Conservation (phyloP, 64 coral and sea anemone genomes). For the Acropora tenuis region DNA sequence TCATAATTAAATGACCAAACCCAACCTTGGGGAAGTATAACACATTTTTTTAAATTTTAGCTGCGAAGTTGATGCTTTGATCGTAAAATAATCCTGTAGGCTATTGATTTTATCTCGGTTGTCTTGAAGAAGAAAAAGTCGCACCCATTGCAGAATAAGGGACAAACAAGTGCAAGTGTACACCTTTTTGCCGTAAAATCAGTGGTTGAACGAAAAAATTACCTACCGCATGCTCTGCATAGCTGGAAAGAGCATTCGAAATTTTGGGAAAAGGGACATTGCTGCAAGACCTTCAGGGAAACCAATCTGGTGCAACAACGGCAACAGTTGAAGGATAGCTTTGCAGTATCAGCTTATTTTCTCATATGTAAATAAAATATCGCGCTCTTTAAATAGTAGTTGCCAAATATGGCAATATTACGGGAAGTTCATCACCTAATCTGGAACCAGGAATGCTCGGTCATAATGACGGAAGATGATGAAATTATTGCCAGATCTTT, state of each 20-base stretch:
- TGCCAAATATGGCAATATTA: conserved; percentile 32
- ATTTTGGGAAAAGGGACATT: conserved; percentile 36
- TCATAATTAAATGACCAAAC: too few relatives aligned
- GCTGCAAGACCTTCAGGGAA: background rate
- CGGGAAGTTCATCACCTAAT: conserved; percentile 44
- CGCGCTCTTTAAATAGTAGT: background rate
- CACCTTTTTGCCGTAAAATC: too few relatives aligned
- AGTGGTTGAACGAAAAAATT: background rate
- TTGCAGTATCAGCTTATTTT: background rate
- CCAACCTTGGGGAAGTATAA: too few relatives aligned
- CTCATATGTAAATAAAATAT: background rate
- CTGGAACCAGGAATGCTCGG: conserved; percentile 34
- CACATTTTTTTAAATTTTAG: too few relatives aligned
- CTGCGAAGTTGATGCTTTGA: too few relatives aligned
- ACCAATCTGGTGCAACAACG: background rate
- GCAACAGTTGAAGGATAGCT: background rate
- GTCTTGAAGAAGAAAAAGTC: background rate
- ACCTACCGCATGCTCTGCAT: conserved; percentile 28
- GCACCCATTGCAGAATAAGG: background rate
- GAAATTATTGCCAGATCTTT: background rate
- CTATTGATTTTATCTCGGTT: background rate
- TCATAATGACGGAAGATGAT: conserved; percentile 41
- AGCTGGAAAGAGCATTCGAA: conserved; percentile 26
- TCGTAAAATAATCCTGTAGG: too few relatives aligned
- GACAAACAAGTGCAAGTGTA: background rate